These are phyloP conservation scores for Ypsolopha sequella DNA, from an alignment of 2,888 invertebrate genomes.

Conservation along the genomic window DNA sequence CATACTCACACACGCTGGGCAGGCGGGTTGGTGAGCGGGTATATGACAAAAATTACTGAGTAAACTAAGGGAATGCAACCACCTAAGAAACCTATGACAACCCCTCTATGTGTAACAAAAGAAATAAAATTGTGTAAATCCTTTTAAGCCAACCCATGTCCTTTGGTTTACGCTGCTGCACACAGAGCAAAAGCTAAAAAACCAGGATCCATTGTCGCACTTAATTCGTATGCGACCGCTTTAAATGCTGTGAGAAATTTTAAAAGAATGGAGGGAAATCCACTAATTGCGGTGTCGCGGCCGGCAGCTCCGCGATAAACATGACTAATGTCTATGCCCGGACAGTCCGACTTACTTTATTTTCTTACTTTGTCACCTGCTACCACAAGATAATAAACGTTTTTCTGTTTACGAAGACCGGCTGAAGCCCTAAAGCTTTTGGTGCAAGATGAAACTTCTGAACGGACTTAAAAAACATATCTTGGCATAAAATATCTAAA, in stretches of 20 bases:
- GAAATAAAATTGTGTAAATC: not conserved
- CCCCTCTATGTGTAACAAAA: too few relatives aligned
- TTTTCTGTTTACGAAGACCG: too few relatives aligned
- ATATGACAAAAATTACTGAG: too few relatives aligned
- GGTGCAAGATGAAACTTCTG: too few relatives aligned
- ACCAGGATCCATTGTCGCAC: not conserved
- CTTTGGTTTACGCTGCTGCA: not conserved
- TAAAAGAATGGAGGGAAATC: constrained; percentile 30
- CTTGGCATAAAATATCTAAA: too few relatives aligned
- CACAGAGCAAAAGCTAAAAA: not conserved
- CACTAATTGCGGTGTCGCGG: constrained; percentile 57
- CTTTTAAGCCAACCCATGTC: not conserved
- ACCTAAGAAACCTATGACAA: too few relatives aligned
- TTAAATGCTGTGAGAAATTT: constrained; percentile 28
- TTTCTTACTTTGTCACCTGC: constrained; percentile 59
- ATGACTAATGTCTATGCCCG: constrained; percentile 64
- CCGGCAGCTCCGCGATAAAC: constrained; percentile 47
- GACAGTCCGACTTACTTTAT: constrained; percentile 41
- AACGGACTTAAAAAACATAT: too few relatives aligned
- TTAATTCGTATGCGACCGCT: constrained; percentile 7
- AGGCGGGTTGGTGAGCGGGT: too few relatives aligned
- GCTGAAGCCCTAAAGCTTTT: too few relatives aligned
- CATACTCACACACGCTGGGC: too few relatives aligned
- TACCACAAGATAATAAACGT: constrained; percentile 31
- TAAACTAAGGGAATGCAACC: too few relatives aligned